Percentiles rank a stretch among this genome's conserved stretches.
phyloP scores from a whole-genome alignment of 1,140 invertebrate species.

The Araneus ventricosus region DNA sequence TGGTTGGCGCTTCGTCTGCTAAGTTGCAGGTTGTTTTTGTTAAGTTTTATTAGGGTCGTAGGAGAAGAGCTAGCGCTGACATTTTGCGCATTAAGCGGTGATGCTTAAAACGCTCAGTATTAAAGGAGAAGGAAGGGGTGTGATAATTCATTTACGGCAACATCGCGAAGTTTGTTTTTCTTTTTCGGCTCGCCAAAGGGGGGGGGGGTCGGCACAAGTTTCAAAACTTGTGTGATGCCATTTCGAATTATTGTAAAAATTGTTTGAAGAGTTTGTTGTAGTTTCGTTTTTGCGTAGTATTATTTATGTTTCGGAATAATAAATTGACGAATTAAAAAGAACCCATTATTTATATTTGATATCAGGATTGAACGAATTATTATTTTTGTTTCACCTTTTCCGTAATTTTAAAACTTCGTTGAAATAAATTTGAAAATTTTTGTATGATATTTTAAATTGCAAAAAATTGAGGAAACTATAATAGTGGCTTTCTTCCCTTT shows the following conservation, averaged over 20 bases:
- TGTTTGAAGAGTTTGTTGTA: neutral
- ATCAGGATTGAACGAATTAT: no score
- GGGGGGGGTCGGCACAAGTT: neutral
- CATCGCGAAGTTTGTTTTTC: conserved; percentile 46
- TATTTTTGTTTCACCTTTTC: no score
- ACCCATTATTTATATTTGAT: no score
- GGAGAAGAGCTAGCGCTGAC: conserved; percentile 44
- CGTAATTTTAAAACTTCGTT: no score
- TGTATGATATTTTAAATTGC: no score
- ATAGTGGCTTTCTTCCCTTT: no score
- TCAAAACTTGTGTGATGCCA: neutral
- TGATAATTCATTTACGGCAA: conserved; percentile 65
- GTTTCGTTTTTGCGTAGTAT: neutral
- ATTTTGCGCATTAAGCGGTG: conserved; percentile 69
- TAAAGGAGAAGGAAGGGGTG: conserved; percentile 44
- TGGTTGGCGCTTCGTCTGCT: conserved; percentile 50
- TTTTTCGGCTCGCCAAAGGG: neutral
- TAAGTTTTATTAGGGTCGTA: conserved; percentile 43
- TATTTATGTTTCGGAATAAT: neutral
- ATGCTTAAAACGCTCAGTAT: conserved; percentile 24
- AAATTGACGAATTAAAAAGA: neutral
- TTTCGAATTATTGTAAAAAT: neutral
- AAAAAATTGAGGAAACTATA: no score
- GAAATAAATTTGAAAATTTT: no score
- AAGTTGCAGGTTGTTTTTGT: neutral